A percentile compares a stretch with the other conserved stretches of the same genome.
phyloP scores from a whole-genome alignment of 2,888 invertebrate species.

The Parnassius apollo region DNA sequence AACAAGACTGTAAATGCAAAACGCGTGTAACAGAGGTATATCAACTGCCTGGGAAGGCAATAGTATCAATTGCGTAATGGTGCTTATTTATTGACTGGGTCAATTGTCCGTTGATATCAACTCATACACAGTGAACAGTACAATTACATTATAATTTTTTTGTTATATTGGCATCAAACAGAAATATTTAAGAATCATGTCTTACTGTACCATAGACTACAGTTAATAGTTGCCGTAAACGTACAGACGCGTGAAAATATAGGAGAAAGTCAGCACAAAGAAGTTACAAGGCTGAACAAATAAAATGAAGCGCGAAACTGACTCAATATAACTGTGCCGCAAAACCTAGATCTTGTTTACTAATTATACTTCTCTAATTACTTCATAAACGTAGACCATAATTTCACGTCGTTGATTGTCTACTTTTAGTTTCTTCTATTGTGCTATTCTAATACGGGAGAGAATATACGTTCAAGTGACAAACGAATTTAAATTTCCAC shows the following conservation, averaged over 20 bases:
- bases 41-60: slow-evolving; percentile 30
- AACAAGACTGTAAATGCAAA: slow-evolving; percentile 31
- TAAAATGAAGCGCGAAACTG: neutral
- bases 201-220: too few species aligned
- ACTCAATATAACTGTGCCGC: neutral
- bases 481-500: too few species aligned
- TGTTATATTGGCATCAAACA: too few species aligned
- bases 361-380: neutral
- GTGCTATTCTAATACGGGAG: too few species aligned
- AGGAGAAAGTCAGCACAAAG: neutral
- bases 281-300: neutral
- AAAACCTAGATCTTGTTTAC: neutral
- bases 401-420: neutral
- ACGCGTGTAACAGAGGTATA: slow-evolving; percentile 9
- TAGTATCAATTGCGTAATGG: slow-evolving; percentile 56
- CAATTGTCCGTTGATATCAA: slow-evolving; percentile 29
- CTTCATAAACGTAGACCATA: neutral
- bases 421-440: neutral
- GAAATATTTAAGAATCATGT: too few species aligned
- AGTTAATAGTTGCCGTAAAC: too few species aligned
- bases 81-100: slow-evolving; percentile 58
- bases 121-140: neutral
- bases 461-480: too few species aligned
- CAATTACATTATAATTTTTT: neutral
- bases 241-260: neutral